Base-by-base conservation (phyloP, 1,140 invertebrate genomes). In the Periplaneta americana region DNA sequence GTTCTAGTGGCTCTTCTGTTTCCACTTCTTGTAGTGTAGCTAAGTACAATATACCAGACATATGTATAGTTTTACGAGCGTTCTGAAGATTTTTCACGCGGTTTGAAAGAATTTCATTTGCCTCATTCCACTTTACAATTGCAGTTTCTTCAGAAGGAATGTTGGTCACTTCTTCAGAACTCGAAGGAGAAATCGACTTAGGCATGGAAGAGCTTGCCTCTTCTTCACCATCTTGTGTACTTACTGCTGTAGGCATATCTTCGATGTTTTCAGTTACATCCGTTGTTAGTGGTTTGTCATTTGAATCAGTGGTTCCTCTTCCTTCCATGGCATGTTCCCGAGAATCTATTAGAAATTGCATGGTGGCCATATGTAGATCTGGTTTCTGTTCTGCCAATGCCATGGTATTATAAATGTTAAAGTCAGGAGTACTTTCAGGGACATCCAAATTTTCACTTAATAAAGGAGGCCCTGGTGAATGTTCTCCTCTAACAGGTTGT, bases 41-140 rank as follows among this genome's bases (percentile, higher is more conserved):
- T 31, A 93, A 87, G 80, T 92, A 91, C 18, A 94, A 85, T 3
- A 93, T 88, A 84, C 92, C 91, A 28, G 88, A 89, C 18, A 91
- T 84, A 83, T 90, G 88, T 79, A 88, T 91, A 3, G 88, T 87
- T 82, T 90, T 88, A 13, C 86, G 86, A 17, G 88, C 88, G 82
- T 90, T 90, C 82, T 90, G 88, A 18, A 90, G 85, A 85, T 89
- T 90, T 83, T 90, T 90, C 35, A 91, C 88, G 83, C 92, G 90
- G 79, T 92, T 85, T 3, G 85, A 84, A 9, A 88, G 86, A 32
- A 90, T 86, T 83, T 90, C 88, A 4, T 88, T 87, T 18, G 90
- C 86, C 82, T 88, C 83, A 32, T 83, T 86, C 82, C 85, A 87
- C 77, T 87, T 39, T 66, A 66, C 11, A n/a, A 9, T 28, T 0